phyloP scores from a whole-genome alignment of 2,113 vertebrate species.

The Empidonax alnorum region DNA sequence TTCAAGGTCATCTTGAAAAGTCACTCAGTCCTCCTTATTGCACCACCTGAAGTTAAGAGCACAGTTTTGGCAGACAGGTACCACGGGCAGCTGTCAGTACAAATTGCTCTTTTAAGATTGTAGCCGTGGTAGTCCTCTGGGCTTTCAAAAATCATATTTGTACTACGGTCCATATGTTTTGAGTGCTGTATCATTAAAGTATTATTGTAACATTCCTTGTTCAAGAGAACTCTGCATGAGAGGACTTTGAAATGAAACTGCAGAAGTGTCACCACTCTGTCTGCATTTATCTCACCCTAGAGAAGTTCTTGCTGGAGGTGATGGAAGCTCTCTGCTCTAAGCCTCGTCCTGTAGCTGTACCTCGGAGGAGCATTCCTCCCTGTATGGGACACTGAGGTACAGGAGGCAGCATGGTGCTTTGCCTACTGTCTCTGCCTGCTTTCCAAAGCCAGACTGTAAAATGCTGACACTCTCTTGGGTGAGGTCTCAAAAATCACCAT shows the following conservation, averaged over 20 bases:
- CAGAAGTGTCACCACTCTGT: not conserved
- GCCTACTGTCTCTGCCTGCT: not conserved
- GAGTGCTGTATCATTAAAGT: not conserved
- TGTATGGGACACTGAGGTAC: fast-evolving
- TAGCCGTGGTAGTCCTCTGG: not conserved
- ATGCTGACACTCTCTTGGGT: not conserved
- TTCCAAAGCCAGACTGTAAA: not conserved
- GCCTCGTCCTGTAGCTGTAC: fast-evolving
- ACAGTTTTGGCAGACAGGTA: not conserved
- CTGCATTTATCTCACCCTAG: not conserved
- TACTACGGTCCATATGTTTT: fast-evolving
- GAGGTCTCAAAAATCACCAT: not conserved
- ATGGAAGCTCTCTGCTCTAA: not conserved
- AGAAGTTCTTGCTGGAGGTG: not conserved
- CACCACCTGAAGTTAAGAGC: not conserved
- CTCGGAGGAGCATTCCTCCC: not conserved
- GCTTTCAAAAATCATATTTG: not conserved
- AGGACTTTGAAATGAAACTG: not conserved
- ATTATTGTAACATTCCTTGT: not conserved
- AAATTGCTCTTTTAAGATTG: not conserved
- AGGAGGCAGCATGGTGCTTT: not conserved
- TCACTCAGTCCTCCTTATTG: not conserved
- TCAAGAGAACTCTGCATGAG: not conserved
- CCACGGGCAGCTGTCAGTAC: not conserved
- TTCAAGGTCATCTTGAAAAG: not conserved